phyloP scores from a whole-genome alignment of 2,888 invertebrate species.

The Crepidodera aurea region DNA sequence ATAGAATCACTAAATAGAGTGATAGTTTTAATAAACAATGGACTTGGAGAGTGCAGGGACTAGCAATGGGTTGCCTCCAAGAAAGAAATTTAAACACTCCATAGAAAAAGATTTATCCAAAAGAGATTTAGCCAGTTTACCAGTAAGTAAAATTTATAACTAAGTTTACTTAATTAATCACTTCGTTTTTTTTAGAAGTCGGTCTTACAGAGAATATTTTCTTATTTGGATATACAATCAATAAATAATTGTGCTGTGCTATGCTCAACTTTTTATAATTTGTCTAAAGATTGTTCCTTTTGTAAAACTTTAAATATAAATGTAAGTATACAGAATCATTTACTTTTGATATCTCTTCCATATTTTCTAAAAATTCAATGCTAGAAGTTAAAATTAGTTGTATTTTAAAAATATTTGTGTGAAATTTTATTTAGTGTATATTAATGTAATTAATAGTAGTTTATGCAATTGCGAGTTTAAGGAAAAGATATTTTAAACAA shows the following conservation, averaged over 20 bases:
- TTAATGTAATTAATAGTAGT: no score
- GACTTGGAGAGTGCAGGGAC: constrained; percentile 29
- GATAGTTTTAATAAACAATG: constrained; percentile 27
- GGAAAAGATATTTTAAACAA: no score
- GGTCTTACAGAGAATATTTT: constrained; percentile 48
- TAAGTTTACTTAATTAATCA: constrained; percentile 10
- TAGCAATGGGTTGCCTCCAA: constrained; percentile 37
- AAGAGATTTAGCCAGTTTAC: constrained; percentile 41
- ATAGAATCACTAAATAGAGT: neutral
- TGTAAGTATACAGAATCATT: constrained; percentile 40
- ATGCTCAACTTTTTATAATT: constrained; percentile 49
- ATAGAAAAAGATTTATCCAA: constrained; percentile 35
- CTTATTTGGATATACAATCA: constrained; percentile 49
- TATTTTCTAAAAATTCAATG: no score
- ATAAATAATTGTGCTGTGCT: constrained; percentile 48
- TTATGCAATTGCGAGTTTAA: no score
- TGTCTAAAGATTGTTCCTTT: constrained; percentile 48
- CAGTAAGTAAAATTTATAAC: constrained; percentile 34
- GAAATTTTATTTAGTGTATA: no score
- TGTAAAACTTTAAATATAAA: constrained; percentile 50
- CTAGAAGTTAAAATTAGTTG: no score
- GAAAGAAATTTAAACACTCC: constrained; percentile 39
- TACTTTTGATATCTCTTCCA: no score
- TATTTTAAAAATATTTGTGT: no score
- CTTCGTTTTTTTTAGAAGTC: constrained; percentile 45